Evolutionary conservation across 2,888 invertebrate species (phyloP).

Genomic region (Steinernema carpocapsae): DNA sequence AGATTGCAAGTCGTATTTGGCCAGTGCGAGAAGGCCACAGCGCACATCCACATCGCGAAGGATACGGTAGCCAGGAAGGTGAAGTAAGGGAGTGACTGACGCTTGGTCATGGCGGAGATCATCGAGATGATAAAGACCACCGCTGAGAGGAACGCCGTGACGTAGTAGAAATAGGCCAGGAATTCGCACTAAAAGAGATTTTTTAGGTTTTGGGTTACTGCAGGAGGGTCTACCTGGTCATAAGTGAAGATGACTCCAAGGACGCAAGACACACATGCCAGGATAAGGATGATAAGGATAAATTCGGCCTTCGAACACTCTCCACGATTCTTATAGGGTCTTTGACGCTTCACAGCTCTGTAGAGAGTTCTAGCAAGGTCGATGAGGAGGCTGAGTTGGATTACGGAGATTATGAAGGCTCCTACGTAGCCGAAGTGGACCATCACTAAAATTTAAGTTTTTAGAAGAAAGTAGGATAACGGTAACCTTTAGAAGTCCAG

Average conservation of each 20-base stretch:
- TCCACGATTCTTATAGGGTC: conserved; percentile 16
- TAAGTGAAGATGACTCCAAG: conserved; percentile 22
- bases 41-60: conserved; percentile 29
- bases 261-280: conserved; percentile 4
- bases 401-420: neutral
- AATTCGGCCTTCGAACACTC: conserved; percentile 25
- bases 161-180: conserved; percentile 24
- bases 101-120: conserved; percentile 5
- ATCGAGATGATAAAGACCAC: conserved; percentile 17
- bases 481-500: neutral
- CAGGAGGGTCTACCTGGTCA: neutral
- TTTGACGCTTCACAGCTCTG: conserved; percentile 1
- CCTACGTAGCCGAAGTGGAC: conserved; percentile 11
- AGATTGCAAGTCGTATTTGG: conserved; percentile 3
- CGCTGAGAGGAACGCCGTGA: conserved; percentile 6
- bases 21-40: conserved; percentile 18
- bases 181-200: neutral
- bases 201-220: neutral
- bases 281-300: conserved; percentile 1
- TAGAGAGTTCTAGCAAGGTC: neutral
- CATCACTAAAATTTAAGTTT: neutral
- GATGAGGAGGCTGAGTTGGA: conserved; percentile 13
- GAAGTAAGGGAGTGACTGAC: conserved; percentile 3
- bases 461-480: neutral
- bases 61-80: conserved; percentile 23